phyloP scores from a whole-genome alignment of 2,888 invertebrate genomes.

The Galerucella nymphaeae region DNA sequence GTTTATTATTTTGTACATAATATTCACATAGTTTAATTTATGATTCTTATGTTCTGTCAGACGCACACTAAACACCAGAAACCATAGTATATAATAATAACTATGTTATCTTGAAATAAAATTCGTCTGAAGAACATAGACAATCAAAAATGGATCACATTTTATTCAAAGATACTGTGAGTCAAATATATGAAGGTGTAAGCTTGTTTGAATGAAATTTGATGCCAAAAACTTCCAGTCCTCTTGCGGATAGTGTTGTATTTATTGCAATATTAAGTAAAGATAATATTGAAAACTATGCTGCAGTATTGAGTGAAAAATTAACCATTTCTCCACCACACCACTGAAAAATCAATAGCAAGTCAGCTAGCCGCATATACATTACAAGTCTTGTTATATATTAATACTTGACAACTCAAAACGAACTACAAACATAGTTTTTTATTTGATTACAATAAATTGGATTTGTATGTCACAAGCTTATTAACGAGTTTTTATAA shows the following conservation, averaged over 20 bases:
- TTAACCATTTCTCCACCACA: too few relatives aligned
- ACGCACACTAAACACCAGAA: neutral
- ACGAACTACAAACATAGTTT: slow-evolving; percentile 4
- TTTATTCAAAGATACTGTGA: neutral
- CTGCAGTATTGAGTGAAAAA: neutral
- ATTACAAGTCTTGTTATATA: too few relatives aligned
- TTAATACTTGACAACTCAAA: too few relatives aligned
- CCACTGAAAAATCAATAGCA: too few relatives aligned
- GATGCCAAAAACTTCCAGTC: slow-evolving; percentile 3
- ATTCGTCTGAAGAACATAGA: slow-evolving; percentile 4
- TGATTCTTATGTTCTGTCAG: slow-evolving; percentile 11
- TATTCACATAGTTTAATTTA: neutral
- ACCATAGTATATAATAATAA: too few relatives aligned
- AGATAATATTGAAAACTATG: slow-evolving; percentile 10
- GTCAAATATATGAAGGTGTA: neutral
- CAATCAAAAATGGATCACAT: neutral
- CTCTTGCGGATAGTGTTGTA: neutral
- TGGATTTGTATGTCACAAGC: neutral
- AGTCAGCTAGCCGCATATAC: too few relatives aligned
- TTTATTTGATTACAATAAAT: neutral
- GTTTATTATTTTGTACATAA: slow-evolving; percentile 18
- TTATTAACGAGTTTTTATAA: neutral
- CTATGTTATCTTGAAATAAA: neutral
- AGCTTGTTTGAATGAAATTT: neutral
- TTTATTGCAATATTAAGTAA: slow-evolving; percentile 9